These are phyloP conservation scores for Cerastoderma edule DNA, from an alignment of 2,888 invertebrate species.

Conservation along the genomic window DNA sequence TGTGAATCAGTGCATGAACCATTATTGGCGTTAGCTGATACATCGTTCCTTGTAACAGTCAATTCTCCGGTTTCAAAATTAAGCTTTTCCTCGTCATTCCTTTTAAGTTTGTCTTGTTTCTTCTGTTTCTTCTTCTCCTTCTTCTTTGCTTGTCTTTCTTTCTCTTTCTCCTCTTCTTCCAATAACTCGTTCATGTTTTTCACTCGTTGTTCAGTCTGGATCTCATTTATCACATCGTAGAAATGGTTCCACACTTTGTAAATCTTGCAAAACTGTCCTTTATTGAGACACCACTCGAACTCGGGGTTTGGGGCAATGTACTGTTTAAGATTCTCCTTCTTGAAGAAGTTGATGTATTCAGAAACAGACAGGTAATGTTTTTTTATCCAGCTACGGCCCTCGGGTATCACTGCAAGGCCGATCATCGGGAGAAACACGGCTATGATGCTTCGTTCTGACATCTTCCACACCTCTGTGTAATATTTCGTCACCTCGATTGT, in stretches of 20 bases:
- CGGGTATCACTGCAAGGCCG: slow-evolving; percentile 62
- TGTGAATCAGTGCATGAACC: too few relatives aligned
- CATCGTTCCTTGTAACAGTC: too few relatives aligned
- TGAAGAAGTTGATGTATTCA: slow-evolving; percentile 50
- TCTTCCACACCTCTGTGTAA: slow-evolving; percentile 49
- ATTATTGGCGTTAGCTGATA: too few relatives aligned
- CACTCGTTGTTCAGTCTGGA: slow-evolving; percentile 57
- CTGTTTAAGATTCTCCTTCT: slow-evolving; percentile 42
- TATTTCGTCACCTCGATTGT: slow-evolving; percentile 62
- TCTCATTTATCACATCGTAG: slow-evolving; percentile 55
- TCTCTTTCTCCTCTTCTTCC: slow-evolving; percentile 69
- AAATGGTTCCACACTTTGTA: slow-evolving; percentile 62
- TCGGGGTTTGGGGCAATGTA: slow-evolving; percentile 35
- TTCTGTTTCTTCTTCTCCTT: slow-evolving; percentile 69
- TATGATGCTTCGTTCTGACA: slow-evolving; percentile 39
- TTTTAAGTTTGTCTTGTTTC: slow-evolving; percentile 46
- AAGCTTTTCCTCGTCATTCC: too few relatives aligned
- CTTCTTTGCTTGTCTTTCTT: slow-evolving; percentile 64
- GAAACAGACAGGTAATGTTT: slow-evolving; percentile 63
- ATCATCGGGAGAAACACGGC: slow-evolving; percentile 70
- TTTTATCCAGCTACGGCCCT: slow-evolving; percentile 72
- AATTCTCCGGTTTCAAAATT: too few relatives aligned
- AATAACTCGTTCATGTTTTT: slow-evolving; percentile 67
- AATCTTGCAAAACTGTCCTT: slow-evolving; percentile 34
- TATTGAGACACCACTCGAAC: slow-evolving; percentile 38